phyloP scores from a whole-genome alignment of 2,888 invertebrate species.

The Tricholauxania praeusta region DNA sequence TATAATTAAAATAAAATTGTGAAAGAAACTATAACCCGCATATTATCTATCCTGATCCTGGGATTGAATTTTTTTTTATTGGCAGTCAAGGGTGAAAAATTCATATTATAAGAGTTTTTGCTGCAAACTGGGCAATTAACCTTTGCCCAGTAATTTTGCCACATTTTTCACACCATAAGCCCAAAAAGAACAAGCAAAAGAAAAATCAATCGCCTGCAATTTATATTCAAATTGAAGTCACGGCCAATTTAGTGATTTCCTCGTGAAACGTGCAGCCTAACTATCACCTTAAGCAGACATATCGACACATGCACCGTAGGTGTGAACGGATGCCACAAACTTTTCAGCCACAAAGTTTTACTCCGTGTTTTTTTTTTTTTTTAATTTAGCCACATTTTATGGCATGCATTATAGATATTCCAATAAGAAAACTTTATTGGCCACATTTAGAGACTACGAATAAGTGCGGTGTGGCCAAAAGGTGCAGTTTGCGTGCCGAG shows the following conservation, averaged over 20 bases:
- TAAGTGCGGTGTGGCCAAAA: not conserved
- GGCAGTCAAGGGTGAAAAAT: not conserved
- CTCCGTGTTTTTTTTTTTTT: not conserved
- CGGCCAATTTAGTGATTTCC: slow-evolving; percentile 45
- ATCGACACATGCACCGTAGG: slow-evolving; percentile 28
- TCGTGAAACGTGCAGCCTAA: not conserved
- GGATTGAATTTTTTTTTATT: too few relatives aligned
- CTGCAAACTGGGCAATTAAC: slow-evolving; percentile 41
- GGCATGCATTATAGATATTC: slow-evolving; percentile 1
- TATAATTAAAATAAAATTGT: too few relatives aligned
- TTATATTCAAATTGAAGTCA: slow-evolving; percentile 45
- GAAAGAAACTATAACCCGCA: too few relatives aligned
- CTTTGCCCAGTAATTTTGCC: slow-evolving; percentile 38
- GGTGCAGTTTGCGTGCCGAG: not conserved
- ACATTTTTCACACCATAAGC: too few relatives aligned
- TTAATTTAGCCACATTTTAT: not conserved
- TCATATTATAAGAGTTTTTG: slow-evolving; percentile 24
- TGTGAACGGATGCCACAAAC: slow-evolving; percentile 43
- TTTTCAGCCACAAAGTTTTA: slow-evolving; percentile 18
- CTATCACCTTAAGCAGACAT: not conserved
- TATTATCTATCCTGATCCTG: too few relatives aligned
- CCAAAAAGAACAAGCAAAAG: not conserved
- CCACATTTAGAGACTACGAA: not conserved
- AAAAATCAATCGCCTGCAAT: slow-evolving; percentile 42
- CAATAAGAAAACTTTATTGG: not conserved